These are phyloP conservation scores for Archilochus colubris DNA, from an alignment of 2,113 vertebrate species.

Conservation along the genomic window DNA sequence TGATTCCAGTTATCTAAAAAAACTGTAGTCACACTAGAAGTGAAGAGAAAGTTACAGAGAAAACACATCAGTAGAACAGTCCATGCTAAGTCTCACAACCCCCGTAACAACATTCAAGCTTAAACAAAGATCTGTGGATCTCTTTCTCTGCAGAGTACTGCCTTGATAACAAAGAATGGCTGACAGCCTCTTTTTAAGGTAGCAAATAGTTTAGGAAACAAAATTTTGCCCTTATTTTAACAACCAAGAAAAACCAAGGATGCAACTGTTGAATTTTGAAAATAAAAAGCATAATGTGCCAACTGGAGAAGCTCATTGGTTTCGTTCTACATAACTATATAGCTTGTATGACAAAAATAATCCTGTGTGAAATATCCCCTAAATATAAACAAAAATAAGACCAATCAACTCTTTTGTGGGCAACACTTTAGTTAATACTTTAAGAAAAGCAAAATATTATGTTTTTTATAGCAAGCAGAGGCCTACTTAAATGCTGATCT, in stretches of 20 bases:
- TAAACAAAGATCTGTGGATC: not conserved
- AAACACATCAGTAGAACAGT: fast-evolving
- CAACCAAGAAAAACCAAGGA: not conserved
- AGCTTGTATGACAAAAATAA: not conserved
- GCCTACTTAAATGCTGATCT: not conserved
- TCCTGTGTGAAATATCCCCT: not conserved
- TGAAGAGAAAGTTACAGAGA: not conserved
- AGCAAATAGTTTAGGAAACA: not conserved
- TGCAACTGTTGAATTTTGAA: not conserved
- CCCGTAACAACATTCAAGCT: not conserved
- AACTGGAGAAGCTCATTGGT: not conserved
- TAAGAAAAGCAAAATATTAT: not conserved
- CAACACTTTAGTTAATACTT: not conserved
- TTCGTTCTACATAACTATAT: not conserved
- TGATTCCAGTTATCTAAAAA: not conserved
- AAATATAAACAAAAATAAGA: not conserved
- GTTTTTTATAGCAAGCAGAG: not conserved
- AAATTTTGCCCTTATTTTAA: not conserved
- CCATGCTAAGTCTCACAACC: too few relatives aligned
- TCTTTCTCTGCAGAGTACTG: not conserved
- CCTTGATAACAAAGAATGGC: not conserved
- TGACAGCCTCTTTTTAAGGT: too few relatives aligned
- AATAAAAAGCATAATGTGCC: not conserved
- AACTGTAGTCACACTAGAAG: fast-evolving
- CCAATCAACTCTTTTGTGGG: not conserved